Base-by-base conservation (phyloP, 2,888 invertebrate genomes). In the Magallana nippona region DNA sequence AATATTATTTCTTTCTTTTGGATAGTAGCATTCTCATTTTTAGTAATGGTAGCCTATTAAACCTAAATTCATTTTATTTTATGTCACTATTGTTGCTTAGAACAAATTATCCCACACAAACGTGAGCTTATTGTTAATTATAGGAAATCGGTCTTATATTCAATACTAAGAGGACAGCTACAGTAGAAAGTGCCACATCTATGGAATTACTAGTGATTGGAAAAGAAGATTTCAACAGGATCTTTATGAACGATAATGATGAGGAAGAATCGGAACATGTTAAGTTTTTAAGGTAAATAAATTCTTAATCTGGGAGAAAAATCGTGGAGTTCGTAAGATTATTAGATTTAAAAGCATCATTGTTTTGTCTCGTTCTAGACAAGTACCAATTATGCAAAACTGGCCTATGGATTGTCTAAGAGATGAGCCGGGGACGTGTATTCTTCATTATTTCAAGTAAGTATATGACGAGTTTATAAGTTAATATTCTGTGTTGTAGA, bases 121-220 rank as follows among this genome's bases (percentile, higher is more conserved):
- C 5, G 5, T 8, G 44, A 44, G 44, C 44, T 44, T 44, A 44
- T 44, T 44, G 1, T 60, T 80, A 80, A 78, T 55, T 56, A 2
- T 82, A 92, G 91, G 92, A 92, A 81, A 89, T 92, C 27, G 91
- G 91, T 19, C 83, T 92, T 55, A 85, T 92, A 79, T 91, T 92
- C 81, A 90, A 91, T 63, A 89, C 91, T 10, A 84, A 85, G 44
- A 85, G 92, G 44, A 90, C 91, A 19, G 91, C 91, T 22, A 91
- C 91, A 2, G 91, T 91, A 10, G 91, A 91, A 82, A 91, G 91
- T 81, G 88, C 89, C 10, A 89, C 89, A 0, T 86, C 89, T 0
- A 91, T 92, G 91, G 90, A 91, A 79, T 83, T 91, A 15, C 84
- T 92, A 22, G 90, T 89, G 0, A 89, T 92, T 2, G 89, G 90